Evolutionary conservation across 2,888 invertebrate species (phyloP).

Genomic region (Micoletzkya japonica): DNA sequence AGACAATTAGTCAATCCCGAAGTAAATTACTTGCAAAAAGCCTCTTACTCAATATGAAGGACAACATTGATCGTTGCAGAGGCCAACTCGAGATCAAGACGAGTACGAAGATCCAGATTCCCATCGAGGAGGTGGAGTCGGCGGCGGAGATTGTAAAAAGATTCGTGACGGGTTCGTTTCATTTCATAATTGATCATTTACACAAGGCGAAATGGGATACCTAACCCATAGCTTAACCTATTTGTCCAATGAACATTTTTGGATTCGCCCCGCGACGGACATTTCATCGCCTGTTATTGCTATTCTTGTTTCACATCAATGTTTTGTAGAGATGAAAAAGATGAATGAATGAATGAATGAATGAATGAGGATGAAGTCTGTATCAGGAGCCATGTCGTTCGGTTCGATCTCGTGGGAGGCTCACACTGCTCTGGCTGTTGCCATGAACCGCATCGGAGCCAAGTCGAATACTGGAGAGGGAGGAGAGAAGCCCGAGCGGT

Average conservation of each 20-base stretch:
- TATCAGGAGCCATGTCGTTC: conserved; percentile 86
- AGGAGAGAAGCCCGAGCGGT: conserved; percentile 75
- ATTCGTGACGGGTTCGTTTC: conserved; percentile 77
- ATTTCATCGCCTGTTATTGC: too few species aligned
- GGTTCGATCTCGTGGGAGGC: conserved; percentile 95
- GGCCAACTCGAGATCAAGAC: conserved; percentile 87
- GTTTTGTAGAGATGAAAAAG: too few species aligned
- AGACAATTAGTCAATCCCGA: neutral
- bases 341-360: neutral
- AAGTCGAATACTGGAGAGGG: conserved; percentile 99
- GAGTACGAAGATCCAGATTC: conserved; percentile 77
- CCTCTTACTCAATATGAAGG: conserved; percentile 70
- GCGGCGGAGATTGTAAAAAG: conserved; percentile 92
- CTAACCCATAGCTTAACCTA: too few species aligned
- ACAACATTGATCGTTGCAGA: conserved; percentile 66
- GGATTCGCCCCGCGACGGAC: too few species aligned
- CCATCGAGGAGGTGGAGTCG: conserved; percentile 85
- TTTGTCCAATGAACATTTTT: too few species aligned
- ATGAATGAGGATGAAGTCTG: neutral
- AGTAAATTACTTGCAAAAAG: neutral
- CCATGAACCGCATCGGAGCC: conserved; percentile 95
- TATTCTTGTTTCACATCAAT: too few species aligned
- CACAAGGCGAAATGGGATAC: too few species aligned
- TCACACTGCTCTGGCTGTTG: conserved; percentile 88
- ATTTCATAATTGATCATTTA: too few species aligned